Evolutionary conservation across 2,797 vertebrate species (phyloP).

Genomic region (Decapterus maruadsi): DNA sequence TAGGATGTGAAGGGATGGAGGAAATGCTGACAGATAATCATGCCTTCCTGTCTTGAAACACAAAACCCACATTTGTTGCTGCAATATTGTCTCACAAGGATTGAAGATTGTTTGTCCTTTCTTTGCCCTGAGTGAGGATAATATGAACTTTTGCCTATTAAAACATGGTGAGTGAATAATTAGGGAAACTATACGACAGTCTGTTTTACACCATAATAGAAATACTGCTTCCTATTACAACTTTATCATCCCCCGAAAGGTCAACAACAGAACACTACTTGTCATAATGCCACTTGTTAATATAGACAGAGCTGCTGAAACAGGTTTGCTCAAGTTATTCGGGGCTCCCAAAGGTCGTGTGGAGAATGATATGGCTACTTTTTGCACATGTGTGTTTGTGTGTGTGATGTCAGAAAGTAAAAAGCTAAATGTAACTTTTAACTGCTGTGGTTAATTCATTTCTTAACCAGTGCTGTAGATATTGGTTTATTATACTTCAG

Average conservation of each 20-base stretch:
- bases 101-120: background rate
- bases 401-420: constrained; percentile 6
- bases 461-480: constrained; percentile 7
- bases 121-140: background rate
- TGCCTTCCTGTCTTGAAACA: background rate
- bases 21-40: constrained; percentile 7
- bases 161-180: background rate
- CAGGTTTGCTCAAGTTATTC: background rate
- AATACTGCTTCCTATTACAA: background rate
- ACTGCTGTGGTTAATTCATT: constrained; percentile 7
- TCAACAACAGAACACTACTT: background rate
- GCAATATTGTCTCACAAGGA: background rate
- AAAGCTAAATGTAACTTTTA: background rate
- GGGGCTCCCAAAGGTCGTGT: background rate
- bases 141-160: background rate
- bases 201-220: background rate
- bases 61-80: constrained; percentile 4
- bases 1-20: constrained; percentile 10
- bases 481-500: background rate
- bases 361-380: background rate
- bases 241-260: background rate
- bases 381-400: too few relatives aligned
- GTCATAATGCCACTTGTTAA: constrained; percentile 10
- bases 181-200: background rate
- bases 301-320: background rate